Evolutionary conservation across 2,888 invertebrate genomes (phyloP), one percentile per base, ranked within the genome.

Genomic region (Zaprionus lineosus): DNA sequence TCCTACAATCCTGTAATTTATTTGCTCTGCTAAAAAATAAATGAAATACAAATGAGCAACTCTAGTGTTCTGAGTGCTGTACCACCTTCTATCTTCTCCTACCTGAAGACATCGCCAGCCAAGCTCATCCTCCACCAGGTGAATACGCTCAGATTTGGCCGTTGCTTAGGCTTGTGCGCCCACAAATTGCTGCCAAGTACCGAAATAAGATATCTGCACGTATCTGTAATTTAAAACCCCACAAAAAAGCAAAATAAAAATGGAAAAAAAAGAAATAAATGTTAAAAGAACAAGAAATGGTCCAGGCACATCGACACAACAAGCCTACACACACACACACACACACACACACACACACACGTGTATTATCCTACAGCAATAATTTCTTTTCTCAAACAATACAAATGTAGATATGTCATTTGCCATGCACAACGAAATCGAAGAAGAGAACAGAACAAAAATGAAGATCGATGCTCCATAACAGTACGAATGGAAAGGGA

Each of bases 151-250:
- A 53, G 36, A 37, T 24, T 37, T 26, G 18, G 29, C 60, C 50
- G 36, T 44, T 52, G 52, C 60, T 51, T 47, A 51, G 60, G 26
- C 41, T 14, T 61, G 52, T 53, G 74, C 74, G 70, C 72, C 74
- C 72, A 73, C 74, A 59, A 73, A 71, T 60, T 57, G 46, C 58
- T 59, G 41, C 31, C 18, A 14, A 51, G 55, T 51, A 60, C 51
- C 74, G 86, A 82, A 82, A 84, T 83, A 85, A 85, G 81, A 81
- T 82, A 82, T 85, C 81, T 79, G 78, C 84, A 84, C 84, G 77
- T 81, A 76, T 66, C 64, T 74, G 86, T 77, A 85, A 82, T 82
- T 84, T 83, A 81, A 82, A 81, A 82, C 82, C 56, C 61, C 65
- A 60, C 65, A 57, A 53, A 66, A 29, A 55, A 60, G 12, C 33